phyloP scores from a whole-genome alignment of 2,797 vertebrate genomes.

The Synaphobranchus kaupii region DNA sequence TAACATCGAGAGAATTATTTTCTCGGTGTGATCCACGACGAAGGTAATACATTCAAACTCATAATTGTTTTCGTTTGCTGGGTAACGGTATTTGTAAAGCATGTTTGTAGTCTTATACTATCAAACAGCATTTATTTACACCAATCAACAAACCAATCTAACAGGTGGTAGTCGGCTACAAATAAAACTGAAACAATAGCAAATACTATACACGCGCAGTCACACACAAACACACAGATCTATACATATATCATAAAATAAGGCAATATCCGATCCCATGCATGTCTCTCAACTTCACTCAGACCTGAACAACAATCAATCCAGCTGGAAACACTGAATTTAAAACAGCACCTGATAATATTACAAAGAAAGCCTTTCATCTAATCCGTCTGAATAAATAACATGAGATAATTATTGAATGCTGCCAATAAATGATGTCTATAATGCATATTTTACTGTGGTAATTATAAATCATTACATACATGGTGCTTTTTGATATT shows the following conservation, averaged over 20 bases:
- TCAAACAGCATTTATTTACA: too few species aligned
- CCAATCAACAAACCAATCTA: too few species aligned
- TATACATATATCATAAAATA: neutral
- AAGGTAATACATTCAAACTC: too few species aligned
- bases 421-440: conserved; percentile 48
- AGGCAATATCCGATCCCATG: neutral
- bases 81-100: too few species aligned
- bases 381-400: conserved; percentile 73
- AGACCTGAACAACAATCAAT: too few species aligned
- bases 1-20: too few species aligned
- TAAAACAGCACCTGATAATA: neutral
- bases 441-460: conserved; percentile 55
- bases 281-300: too few species aligned
- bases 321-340: conserved; percentile 47
- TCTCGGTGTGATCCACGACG: too few species aligned
- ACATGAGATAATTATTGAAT: conserved; percentile 79
- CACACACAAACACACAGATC: neutral
- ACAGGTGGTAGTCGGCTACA: too few species aligned
- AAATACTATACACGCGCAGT: neutral
- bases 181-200: too few species aligned
- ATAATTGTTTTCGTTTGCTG: too few species aligned
- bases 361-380: conserved; percentile 60
- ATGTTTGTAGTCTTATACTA: too few species aligned
- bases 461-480: conserved; percentile 74
- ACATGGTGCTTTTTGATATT: conserved; percentile 73